Evolutionary conservation across 1,140 invertebrate species (phyloP).

Genomic region (Hypsibius dujardini): DNA sequence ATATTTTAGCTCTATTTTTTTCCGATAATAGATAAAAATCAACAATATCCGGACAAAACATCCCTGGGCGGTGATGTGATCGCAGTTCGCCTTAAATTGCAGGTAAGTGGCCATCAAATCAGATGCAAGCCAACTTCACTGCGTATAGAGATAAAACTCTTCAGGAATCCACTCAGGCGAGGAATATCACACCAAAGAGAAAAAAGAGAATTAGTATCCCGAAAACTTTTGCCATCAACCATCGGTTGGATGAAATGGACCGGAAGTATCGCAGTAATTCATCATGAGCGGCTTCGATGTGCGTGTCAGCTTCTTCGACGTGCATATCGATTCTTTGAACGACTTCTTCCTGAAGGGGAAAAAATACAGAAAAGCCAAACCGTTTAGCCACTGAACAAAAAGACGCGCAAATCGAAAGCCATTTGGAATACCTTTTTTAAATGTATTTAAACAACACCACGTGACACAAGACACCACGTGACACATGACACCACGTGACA

Average conservation of each 20-base stretch:
- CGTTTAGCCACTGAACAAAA: too few species aligned
- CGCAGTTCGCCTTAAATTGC: too few species aligned
- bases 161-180: too few species aligned
- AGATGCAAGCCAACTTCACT: too few species aligned
- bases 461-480: neutral
- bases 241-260: slow-evolving; percentile 86
- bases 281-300: slow-evolving; percentile 88
- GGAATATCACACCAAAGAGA: slow-evolving; percentile 90
- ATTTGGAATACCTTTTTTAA: neutral
- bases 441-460: neutral
- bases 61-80: too few species aligned
- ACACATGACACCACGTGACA: neutral
- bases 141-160: too few species aligned
- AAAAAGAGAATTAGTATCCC: slow-evolving; percentile 96
- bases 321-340: slow-evolving; percentile 93
- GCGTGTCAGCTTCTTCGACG: slow-evolving; percentile 80
- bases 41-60: too few species aligned
- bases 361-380: neutral
- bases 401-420: too few species aligned
- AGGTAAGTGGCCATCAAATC: too few species aligned
- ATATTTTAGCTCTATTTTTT: too few species aligned
- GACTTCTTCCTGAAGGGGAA: slow-evolving; percentile 54
- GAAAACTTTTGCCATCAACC: slow-evolving; percentile 99
- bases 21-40: too few species aligned
- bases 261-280: slow-evolving; percentile 97